Conservation (phyloP, 1,140 invertebrate species). For the Lepidurus apus region DNA sequence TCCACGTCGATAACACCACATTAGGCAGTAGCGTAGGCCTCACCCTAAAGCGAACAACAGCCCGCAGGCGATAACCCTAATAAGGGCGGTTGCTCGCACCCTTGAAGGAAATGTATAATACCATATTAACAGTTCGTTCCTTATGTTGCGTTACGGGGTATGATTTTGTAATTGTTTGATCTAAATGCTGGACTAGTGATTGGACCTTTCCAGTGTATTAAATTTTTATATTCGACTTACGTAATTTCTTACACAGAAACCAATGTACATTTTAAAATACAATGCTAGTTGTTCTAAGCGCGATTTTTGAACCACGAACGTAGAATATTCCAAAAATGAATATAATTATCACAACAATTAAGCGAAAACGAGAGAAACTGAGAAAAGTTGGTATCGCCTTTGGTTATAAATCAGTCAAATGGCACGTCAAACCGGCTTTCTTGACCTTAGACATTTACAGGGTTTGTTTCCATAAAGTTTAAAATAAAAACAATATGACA, state of each 20-base stretch:
- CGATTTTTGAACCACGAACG: neutral
- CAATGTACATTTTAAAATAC: neutral
- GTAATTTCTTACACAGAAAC: neutral
- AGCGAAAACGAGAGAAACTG: neutral
- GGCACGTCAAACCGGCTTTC: neutral
- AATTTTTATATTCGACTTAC: too few species aligned
- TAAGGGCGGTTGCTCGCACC: too few species aligned
- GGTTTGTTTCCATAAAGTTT: neutral
- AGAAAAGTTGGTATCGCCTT: neutral
- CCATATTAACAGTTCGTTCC: too few species aligned
- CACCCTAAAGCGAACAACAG: too few species aligned
- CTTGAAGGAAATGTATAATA: too few species aligned
- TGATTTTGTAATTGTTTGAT: too few species aligned
- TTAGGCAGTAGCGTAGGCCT: too few species aligned
- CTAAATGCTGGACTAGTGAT: too few species aligned
- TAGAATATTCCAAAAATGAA: neutral
- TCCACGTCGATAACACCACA: too few species aligned
- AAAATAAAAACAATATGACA: neutral
- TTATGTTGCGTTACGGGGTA: too few species aligned
- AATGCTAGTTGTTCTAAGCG: neutral
- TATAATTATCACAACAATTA: slow-evolving; percentile 11
- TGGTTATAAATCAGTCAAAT: slow-evolving; percentile 8
- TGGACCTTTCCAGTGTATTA: neutral
- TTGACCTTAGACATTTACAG: neutral
- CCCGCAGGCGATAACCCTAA: too few species aligned